Conservation (phyloP, 1,140 invertebrate species). For the Pogonomyrmex californicus region DNA sequence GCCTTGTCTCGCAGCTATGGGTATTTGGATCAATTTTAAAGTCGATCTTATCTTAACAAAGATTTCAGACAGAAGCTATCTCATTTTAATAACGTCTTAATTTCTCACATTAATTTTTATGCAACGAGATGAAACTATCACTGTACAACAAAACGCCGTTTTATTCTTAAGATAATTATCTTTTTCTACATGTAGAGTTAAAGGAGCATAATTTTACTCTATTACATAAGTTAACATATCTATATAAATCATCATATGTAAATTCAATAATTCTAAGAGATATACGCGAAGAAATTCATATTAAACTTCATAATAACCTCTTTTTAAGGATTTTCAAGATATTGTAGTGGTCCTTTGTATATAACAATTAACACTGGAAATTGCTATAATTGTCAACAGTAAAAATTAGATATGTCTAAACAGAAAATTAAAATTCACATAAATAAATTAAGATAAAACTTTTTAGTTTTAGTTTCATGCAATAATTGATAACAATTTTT, state of each 20-base stretch:
- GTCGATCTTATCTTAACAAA: constrained; percentile 30
- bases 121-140: not conserved
- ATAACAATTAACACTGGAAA: not conserved
- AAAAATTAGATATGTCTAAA: not conserved
- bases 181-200: constrained; percentile 34
- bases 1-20: constrained; percentile 25
- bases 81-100: constrained; percentile 26
- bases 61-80: not conserved
- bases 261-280: constrained; percentile 23
- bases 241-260: constrained; percentile 18
- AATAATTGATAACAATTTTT: not conserved
- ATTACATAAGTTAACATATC: constrained; percentile 39
- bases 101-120: constrained; percentile 34
- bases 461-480: not conserved
- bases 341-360: not conserved
- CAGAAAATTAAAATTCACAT: not conserved
- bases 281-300: not conserved
- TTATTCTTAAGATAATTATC: not conserved
- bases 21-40: constrained; percentile 13
- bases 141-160: not conserved
- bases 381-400: not conserved
- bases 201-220: constrained; percentile 4
- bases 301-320: not conserved
- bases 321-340: not conserved
- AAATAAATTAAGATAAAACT: not conserved